phyloP scores from a whole-genome alignment of 2,888 invertebrate species.

The Tipula unca region DNA sequence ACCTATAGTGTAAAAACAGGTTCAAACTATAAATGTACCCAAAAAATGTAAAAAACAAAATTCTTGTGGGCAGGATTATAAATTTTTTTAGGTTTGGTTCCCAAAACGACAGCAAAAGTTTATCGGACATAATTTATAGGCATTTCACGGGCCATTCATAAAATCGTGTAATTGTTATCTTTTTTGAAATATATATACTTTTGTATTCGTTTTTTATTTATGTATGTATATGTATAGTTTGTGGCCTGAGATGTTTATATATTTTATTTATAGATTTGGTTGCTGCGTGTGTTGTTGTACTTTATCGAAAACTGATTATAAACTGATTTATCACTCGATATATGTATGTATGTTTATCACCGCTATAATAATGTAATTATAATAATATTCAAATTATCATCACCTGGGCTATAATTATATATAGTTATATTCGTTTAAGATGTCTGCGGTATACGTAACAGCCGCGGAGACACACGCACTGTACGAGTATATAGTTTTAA shows the following conservation, averaged over 20 bases:
- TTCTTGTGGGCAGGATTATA: no score
- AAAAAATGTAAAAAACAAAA: no score
- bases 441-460: not conserved
- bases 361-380: no score
- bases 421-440: no score
- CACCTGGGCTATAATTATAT: no score
- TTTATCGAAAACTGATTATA: not conserved
- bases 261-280: not conserved
- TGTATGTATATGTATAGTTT: not conserved
- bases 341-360: no score
- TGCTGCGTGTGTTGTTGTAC: not conserved
- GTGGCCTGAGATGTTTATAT: not conserved
- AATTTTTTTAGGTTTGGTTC: not conserved
- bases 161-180: not conserved
- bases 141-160: not conserved
- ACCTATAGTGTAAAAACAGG: no score
- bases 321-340: not conserved
- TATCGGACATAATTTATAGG: not conserved
- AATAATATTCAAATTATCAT: no score
- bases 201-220: no score
- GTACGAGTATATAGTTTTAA: no score
- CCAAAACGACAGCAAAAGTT: not conserved
- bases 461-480: not conserved
- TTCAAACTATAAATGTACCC: no score
- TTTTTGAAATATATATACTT: not conserved